Evolutionary conservation across 2,113 vertebrate genomes (phyloP), one percentile per base, ranked within the genome.

Genomic region (Rhabdomys dilectus): DNA sequence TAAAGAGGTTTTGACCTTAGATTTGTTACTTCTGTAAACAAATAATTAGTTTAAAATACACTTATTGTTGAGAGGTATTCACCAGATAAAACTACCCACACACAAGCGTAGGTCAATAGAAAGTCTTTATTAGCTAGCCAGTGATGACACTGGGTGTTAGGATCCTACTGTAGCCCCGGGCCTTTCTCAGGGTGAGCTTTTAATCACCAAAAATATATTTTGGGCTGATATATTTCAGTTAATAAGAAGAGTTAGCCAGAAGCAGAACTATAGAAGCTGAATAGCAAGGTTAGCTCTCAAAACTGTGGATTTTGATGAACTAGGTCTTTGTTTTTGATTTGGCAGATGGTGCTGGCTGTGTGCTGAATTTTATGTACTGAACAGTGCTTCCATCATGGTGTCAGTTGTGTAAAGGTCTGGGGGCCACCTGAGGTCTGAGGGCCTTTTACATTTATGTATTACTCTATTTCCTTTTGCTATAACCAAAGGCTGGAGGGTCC

Each of bases 21-120:
- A 5, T 68, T 31, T 88, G 70, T 89, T 95, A 70, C 13, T 93
- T 96, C 87, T 88, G 80, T 77, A 78, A 93, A 62, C 81, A 85
- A 78, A 64, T 77, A 72, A 73, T 34, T 75, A 82, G 93, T 91
- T 93, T 1, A 72, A 84, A 93, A 89, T 76, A 87, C 13, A 39
- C 58, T 66, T 26, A 36, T 39, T 58, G 34, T 58, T 80, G 48
- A 21, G 8, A 19, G 53, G 36, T n/a, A 58, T n/a, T 36, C 53
- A 58, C 53, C 21, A 81, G 53, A 81, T 21, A 81, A 58, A 6
- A 58, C 53, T 58, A 24, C 34, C 19, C 19, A 58, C 21, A 58
- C 21, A 58, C 51, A 12, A 19, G 53, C 58, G 22, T 39, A 58
- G 58, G 36, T 4, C 36, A 7, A 80, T 80, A 11, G 31, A 58